Conservation (phyloP, 2,888 invertebrate species). For the Flexamia atlantica region DNA sequence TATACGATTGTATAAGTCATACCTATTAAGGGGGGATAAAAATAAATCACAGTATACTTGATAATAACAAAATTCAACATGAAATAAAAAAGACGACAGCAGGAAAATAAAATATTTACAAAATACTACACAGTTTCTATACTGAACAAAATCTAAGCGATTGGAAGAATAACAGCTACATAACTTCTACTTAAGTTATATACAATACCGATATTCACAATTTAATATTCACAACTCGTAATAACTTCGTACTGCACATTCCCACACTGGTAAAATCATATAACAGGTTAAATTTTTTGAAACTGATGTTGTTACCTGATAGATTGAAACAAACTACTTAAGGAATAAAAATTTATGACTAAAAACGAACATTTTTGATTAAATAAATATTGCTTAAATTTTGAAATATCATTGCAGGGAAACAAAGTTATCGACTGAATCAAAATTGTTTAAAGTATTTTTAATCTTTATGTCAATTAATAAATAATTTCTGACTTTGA, state of each 20-base stretch:
- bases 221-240: conserved; percentile 54
- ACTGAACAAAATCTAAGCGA: conserved; percentile 6
- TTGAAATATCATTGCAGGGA: too few species aligned
- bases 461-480: too few species aligned
- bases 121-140: conserved; percentile 1
- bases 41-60: conserved; percentile 20
- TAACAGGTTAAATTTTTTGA: not conserved
- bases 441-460: too few species aligned
- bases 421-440: too few species aligned
- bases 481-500: too few species aligned
- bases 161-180: conserved; percentile 30
- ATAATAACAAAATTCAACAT: conserved; percentile 20
- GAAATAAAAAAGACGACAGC: not conserved
- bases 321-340: too few species aligned
- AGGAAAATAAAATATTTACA: conserved; percentile 18
- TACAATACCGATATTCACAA: conserved; percentile 56
- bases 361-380: too few species aligned
- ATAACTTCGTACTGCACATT: not conserved
- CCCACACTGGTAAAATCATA: not conserved
- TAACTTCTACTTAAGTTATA: conserved; percentile 27
- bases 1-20: conserved; percentile 2
- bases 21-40: not conserved
- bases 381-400: too few species aligned
- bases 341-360: too few species aligned
- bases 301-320: not conserved